These are phyloP conservation scores for Umimayanthus kanabou DNA, from an alignment of 92 coral and sea anemone genomes.

Conservation along the genomic window DNA sequence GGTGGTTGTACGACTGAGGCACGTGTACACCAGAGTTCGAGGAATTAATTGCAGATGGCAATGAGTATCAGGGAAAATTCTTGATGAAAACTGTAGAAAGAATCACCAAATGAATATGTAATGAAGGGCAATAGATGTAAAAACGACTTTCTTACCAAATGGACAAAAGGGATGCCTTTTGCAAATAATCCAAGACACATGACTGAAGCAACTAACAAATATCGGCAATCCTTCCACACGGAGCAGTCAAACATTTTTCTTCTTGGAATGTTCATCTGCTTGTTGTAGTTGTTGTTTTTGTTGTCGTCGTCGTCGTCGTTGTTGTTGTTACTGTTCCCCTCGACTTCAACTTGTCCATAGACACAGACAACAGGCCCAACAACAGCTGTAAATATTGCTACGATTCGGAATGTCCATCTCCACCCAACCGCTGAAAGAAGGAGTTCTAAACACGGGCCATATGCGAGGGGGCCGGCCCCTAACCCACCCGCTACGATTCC, in stretches of 20 bases:
- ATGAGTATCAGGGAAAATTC: too few species aligned
- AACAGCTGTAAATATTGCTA: background rate
- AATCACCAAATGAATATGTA: too few species aligned
- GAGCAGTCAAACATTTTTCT: background rate
- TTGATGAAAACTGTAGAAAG: too few species aligned
- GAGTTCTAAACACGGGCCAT: background rate
- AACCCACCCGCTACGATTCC: background rate
- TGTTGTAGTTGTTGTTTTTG: too few species aligned
- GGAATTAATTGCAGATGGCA: too few species aligned
- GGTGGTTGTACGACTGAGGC: too few species aligned
- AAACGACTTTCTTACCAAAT: background rate
- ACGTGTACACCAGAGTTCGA: too few species aligned
- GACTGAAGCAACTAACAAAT: background rate
- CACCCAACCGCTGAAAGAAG: background rate
- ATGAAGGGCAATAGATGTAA: too few species aligned
- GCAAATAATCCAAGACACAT: background rate
- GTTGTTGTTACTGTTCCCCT: background rate
- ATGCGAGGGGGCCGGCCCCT: background rate
- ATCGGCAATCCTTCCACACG: background rate
- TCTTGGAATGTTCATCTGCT: background rate
- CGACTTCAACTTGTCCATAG: background rate
- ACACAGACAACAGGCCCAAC: background rate
- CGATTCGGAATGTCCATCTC: background rate
- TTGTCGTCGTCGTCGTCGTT: background rate
- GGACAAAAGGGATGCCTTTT: background rate